Conservation (phyloP, 1,140 invertebrate genomes). For the Alviniconcha marisindica region DNA sequence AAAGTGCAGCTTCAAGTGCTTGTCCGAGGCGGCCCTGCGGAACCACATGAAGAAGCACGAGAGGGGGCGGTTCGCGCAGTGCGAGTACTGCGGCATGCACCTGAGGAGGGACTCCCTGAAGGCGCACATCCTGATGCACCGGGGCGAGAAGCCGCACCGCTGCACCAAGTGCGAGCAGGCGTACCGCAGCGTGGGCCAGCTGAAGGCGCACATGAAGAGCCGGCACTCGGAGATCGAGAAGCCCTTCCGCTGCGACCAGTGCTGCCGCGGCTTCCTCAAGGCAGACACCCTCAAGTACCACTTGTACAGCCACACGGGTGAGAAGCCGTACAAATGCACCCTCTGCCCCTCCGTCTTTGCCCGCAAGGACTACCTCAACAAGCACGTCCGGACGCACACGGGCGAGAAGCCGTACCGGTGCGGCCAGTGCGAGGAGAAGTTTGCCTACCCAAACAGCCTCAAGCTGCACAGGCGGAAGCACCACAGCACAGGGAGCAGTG, state of each 20-base stretch:
- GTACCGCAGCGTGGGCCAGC: conserved; percentile 43
- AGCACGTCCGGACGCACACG: conserved; percentile 42
- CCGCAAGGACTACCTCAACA: conserved; percentile 15
- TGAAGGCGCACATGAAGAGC: conserved; percentile 33
- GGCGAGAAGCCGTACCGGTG: conserved; percentile 43
- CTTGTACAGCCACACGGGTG: conserved; percentile 23
- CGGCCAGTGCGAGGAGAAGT: conserved; percentile 37
- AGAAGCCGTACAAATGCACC: conserved; percentile 33
- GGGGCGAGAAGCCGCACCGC: conserved; percentile 71
- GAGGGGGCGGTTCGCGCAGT: neutral
- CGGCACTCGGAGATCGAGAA: conserved; percentile 32
- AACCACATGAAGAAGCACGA: conserved; percentile 14
- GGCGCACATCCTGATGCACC: neutral
- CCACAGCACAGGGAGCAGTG: neutral
- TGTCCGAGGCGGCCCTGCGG: neutral
- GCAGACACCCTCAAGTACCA: conserved; percentile 9
- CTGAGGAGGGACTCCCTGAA: neutral
- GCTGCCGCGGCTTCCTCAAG: conserved; percentile 12
- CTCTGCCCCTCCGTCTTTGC: conserved; percentile 13
- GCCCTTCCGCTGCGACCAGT: conserved; percentile 33
- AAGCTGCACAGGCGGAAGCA: neutral
- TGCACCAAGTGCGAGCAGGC: conserved; percentile 88
- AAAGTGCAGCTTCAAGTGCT: neutral
- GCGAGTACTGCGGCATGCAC: neutral
- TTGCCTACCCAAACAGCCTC: conserved; percentile 61